Base-by-base conservation (phyloP, 2,797 vertebrate genomes). In the Onychomys leucogaster region DNA sequence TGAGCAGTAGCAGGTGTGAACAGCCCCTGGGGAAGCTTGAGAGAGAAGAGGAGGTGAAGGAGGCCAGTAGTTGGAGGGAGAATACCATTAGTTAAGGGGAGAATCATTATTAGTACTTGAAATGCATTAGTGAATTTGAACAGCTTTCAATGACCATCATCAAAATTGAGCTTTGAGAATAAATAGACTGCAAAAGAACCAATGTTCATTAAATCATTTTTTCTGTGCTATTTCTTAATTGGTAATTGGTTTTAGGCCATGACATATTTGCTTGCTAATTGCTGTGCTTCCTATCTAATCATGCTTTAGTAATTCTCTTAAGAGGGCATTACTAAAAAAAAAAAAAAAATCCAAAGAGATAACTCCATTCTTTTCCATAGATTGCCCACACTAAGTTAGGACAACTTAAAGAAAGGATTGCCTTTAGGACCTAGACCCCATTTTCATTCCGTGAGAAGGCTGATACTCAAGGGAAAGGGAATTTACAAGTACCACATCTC, bases 271-370 rank as follows among this genome's bases (percentile, higher is more conserved):
- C 71, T 91, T 61, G 34, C 92, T 94, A 97, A 95, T 97, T 96
- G 77, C 61, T 90, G 27, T 55, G 27, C 94, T 96, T 95, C 82
- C 90, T 96, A 75, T 94, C 77, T 96, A 92, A 95, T 73, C 90
- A 96, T 37, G 77, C 81, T 88, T 97, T 94, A 85, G 85, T 92
- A 96, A 94, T 95, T 96, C 87, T 96, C 92, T 96, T 90, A 73
- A 90, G 93, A 95, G 90, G 87, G 76, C 78, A 87, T 75, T 91
- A 84, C 61, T 14, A 3, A 52, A 52, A 52, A 49, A 49, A 49
- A 49, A 49, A 71, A 86, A 92, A 92, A 78, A 57, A 84, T 55
- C 13, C 69, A 91, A 87, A 90, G 23, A 63, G 43, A 94, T 80
- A 94, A 80, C 37, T 73, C n/a, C 77, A 96, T 96, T 95, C 63